Percentiles rank a stretch among this genome's conserved stretches.
These are phyloP conservation scores for Mus spicilegus DNA, from an alignment of 2,113 vertebrate genomes.

Conservation along the genomic window DNA sequence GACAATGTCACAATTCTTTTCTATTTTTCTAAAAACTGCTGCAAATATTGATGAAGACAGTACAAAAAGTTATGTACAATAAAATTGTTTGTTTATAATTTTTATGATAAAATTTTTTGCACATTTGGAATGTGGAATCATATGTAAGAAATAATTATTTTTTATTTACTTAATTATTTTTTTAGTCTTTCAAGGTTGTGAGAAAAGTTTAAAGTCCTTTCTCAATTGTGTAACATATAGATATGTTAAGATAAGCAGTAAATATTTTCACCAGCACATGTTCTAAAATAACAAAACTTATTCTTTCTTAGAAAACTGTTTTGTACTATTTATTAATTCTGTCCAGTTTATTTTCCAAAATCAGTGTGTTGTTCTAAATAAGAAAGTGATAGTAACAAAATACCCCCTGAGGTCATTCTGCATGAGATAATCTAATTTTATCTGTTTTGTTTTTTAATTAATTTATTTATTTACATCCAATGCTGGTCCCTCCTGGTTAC, in stretches of 20 bases:
- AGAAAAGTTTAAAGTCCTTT: neutral
- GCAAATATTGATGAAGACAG: neutral
- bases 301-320: neutral
- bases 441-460: too few species aligned
- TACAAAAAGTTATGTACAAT: neutral
- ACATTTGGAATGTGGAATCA: neutral
- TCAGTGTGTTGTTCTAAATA: constrained; percentile 17
- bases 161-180: neutral
- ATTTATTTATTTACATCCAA: too few species aligned
- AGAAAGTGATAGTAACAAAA: neutral
- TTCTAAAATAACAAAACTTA: constrained; percentile 21
- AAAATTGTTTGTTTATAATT: neutral
- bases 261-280: neutral
- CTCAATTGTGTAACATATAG: neutral
- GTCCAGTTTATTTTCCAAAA: neutral
- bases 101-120: neutral
- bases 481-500: too few species aligned
- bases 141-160: neutral
- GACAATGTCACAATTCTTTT: neutral
- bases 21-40: neutral
- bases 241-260: neutral
- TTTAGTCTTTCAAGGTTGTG: constrained; percentile 21
- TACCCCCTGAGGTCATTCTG: neutral
- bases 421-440: neutral
- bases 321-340: neutral